Evolutionary conservation across 1,140 invertebrate species (phyloP).

Genomic region (Apis florea): DNA sequence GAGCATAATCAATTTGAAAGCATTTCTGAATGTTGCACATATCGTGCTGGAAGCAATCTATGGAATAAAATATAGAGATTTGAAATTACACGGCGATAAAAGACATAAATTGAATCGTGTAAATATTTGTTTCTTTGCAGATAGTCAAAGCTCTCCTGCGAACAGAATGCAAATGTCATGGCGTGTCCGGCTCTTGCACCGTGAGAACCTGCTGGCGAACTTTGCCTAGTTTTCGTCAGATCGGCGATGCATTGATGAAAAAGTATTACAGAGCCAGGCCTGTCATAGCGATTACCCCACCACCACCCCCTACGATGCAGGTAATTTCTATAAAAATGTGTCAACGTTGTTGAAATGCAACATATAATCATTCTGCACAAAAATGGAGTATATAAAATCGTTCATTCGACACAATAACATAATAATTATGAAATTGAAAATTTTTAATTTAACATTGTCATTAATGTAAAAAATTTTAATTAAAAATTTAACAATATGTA

Average conservation of each 20-base stretch:
- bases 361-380: background rate
- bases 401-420: too few species aligned
- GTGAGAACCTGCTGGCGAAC: conserved; percentile 97
- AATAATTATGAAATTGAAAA: too few species aligned
- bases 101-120: conserved; percentile 11
- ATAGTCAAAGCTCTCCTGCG: conserved; percentile 90
- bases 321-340: conserved; percentile 58
- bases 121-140: conserved; percentile 80
- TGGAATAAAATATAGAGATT: background rate
- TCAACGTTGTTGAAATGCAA: background rate
- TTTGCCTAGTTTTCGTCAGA: conserved; percentile 90
- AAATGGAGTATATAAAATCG: background rate
- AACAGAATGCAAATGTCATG: conserved; percentile 97
- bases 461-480: too few species aligned
- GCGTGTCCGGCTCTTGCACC: conserved; percentile 96
- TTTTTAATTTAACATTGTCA: too few species aligned
- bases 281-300: conserved; percentile 82
- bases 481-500: too few species aligned
- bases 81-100: background rate
- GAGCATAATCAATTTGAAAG: background rate
- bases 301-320: conserved; percentile 75
- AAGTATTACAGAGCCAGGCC: conserved; percentile 91
- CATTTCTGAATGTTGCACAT: background rate
- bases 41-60: background rate
- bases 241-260: conserved; percentile 91